phyloP scores from a whole-genome alignment of 2,888 invertebrate species.

The Brachypterus glaber region DNA sequence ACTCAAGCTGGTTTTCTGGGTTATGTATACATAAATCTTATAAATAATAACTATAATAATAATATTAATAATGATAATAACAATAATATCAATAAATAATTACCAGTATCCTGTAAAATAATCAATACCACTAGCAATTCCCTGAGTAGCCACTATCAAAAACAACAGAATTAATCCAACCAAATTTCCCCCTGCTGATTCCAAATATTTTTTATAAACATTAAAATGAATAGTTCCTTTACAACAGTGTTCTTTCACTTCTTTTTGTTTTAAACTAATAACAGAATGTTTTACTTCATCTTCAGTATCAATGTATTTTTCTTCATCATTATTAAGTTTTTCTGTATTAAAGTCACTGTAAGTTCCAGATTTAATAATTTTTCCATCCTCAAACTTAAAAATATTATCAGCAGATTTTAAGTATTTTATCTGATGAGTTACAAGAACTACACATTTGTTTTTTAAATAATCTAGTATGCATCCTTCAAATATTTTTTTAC shows the following conservation, averaged over 20 bases:
- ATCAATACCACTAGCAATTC: slow-evolving; percentile 36
- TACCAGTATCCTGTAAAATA: no score
- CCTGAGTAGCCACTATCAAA: slow-evolving; percentile 47
- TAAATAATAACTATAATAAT: no score
- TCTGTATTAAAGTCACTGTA: no score
- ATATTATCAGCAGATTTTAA: background rate
- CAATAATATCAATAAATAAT: no score
- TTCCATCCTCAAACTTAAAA: background rate
- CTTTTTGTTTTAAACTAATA: no score
- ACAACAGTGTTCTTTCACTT: slow-evolving; percentile 43
- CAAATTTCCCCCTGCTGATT: slow-evolving; percentile 46
- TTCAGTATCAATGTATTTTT: no score
- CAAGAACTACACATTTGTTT: background rate
- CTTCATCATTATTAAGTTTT: no score
- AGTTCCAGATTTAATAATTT: background rate
- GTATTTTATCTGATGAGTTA: background rate
- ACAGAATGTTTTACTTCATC: no score
- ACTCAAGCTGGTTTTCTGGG: no score
- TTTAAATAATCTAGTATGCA: slow-evolving; percentile 45
- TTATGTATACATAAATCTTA: no score
- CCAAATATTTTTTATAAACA: slow-evolving; percentile 48
- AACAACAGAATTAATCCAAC: slow-evolving; percentile 44
- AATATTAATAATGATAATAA: no score
- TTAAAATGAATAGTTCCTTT: slow-evolving; percentile 43
- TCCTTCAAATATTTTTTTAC: slow-evolving; percentile 61